Evolutionary conservation across 2,888 invertebrate genomes (phyloP), one percentile per base, ranked within the genome.

Genomic region (Griposia aprilina): DNA sequence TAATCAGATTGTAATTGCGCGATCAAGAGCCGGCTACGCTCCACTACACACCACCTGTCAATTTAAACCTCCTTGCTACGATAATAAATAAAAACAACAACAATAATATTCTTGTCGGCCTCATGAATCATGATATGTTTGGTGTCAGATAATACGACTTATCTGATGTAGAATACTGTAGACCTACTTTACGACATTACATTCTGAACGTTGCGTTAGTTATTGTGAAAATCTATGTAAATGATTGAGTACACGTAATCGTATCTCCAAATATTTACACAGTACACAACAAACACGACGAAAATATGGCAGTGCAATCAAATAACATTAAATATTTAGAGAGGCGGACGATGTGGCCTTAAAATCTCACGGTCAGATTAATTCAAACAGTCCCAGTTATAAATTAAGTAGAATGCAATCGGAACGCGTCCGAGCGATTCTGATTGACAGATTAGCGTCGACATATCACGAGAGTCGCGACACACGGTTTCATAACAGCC

Each of bases 1-100:
- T 94, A 94, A 95, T 95, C 94, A 94, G 92, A 92, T 93, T 92
- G 93, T 95, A 96, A 95, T 95, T 95, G 94, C 93, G 91, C 92
- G 92, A 91, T 92, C 91, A 92, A 93, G 92, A 91, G 89, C 89
- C 88, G 86, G 89, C 88, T 90, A 90, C 90, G 92, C 91, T 92
- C 90, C 88, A 91, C 90, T 91, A 92, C 91, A 89, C 89, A 90
- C 90, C 90, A 91, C 91, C 92, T 93, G 93, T 94, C 93, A 94
- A 93, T 93, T 93, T 92, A 90, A 90, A 90, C 89, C 91, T 90
- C 88, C 88, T 87, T 83, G 87, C 90, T 86, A 80, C 81, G 85
- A 79, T 84, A 81, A 80, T 87, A 88, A 89, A 90, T 88, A 88
- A 89, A 86, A 86, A 87, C 79, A 85, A 81, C 66, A 78, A 82